Conservation (phyloP, 2,113 vertebrate species). For the Canis aureus region DNA sequence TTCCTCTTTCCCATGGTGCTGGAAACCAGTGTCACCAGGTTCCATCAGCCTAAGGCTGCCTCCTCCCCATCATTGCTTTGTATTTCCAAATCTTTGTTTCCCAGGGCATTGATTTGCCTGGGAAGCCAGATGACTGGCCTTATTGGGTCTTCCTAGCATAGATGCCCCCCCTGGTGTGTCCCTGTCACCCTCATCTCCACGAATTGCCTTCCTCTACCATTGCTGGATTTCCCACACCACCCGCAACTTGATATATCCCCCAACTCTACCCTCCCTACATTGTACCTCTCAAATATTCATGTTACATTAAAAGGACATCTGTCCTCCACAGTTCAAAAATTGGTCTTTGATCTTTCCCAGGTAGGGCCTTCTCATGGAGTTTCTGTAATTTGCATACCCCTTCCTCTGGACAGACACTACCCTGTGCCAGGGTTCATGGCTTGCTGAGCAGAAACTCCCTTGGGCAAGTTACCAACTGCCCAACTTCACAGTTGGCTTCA, state of each 20-base stretch:
- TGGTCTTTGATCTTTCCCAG: background rate
- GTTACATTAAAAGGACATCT: background rate
- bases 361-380: background rate
- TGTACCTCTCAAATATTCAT: background rate
- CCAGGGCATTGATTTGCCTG: background rate
- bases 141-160: background rate
- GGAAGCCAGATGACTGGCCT: background rate
- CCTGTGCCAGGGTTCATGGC: background rate
- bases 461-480: background rate
- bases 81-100: background rate
- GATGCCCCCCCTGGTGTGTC: background rate
- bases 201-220: background rate
- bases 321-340: background rate
- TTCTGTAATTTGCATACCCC: background rate
- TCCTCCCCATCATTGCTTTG: background rate
- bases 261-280: background rate
- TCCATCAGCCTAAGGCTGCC: background rate
- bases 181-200: background rate
- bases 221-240: background rate
- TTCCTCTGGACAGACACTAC: background rate
- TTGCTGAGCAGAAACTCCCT: background rate
- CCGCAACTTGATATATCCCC: background rate
- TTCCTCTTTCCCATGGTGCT: background rate
- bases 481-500: background rate
- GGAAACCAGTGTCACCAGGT: background rate